phyloP scores from a whole-genome alignment of 2,113 vertebrate genomes.

The Strix uralensis region DNA sequence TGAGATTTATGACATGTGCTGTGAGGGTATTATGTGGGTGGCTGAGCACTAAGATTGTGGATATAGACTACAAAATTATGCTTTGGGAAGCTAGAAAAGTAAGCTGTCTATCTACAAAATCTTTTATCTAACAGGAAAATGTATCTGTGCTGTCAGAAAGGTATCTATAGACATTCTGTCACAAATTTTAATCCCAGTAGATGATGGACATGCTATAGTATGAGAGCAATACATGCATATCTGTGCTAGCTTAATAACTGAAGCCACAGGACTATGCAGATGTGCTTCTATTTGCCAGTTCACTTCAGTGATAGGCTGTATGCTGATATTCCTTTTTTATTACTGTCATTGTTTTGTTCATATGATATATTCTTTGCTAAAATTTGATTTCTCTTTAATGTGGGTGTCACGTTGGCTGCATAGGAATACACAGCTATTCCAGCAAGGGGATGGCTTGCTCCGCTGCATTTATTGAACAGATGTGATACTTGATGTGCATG shows the following conservation, averaged over 20 bases:
- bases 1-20: background rate
- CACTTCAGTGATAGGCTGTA: no score
- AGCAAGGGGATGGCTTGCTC: background rate
- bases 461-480: no score
- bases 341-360: background rate
- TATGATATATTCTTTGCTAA: background rate
- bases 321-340: background rate
- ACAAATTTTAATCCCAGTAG: background rate
- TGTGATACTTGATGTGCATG: accelerated
- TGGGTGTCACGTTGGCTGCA: no score
- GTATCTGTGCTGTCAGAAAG: background rate
- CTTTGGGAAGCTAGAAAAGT: background rate
- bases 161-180: background rate
- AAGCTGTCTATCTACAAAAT: accelerated
- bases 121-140: background rate
- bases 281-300: background rate
- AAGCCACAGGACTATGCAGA: background rate
- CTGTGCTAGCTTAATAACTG: background rate
- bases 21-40: accelerated
- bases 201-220: no score
- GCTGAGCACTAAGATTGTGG: background rate
- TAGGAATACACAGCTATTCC: background rate
- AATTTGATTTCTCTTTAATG: accelerated
- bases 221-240: accelerated
- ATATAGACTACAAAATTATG: background rate